These are phyloP conservation scores for Nesoenas mayeri DNA, from an alignment of 2,113 vertebrate genomes.

Conservation along the genomic window DNA sequence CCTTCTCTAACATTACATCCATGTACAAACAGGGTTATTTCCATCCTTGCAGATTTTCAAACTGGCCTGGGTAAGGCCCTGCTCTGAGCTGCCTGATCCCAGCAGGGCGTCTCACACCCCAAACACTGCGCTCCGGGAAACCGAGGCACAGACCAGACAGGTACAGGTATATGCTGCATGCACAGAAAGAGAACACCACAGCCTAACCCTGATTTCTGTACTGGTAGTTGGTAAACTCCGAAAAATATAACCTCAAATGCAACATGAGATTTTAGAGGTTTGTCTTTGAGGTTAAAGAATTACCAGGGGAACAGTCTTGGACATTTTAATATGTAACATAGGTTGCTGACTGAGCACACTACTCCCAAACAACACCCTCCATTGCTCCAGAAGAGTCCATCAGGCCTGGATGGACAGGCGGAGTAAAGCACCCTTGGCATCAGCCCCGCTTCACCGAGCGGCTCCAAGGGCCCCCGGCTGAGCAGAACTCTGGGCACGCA, in stretches of 20 bases:
- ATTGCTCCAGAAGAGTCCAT: not conserved
- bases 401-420: not conserved
- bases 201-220: not conserved
- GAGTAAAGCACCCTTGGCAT: not conserved
- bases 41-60: not conserved
- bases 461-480: not conserved
- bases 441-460: not conserved
- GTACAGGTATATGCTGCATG: accelerated
- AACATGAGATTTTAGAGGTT: not conserved
- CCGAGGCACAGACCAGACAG: not conserved
- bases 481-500: not conserved
- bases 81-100: not conserved
- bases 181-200: not conserved
- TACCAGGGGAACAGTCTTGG: not conserved
- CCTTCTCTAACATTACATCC: not conserved
- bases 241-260: not conserved
- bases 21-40: not conserved
- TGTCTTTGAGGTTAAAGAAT: not conserved
- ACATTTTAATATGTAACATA: not conserved
- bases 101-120: not conserved
- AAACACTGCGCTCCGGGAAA: not conserved
- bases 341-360: not conserved
- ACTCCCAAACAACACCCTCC: not conserved
- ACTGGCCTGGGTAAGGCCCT: not conserved
- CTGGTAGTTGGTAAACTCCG: no score